phyloP scores from a whole-genome alignment of 2,113 vertebrate species.

The Malurus elegans region DNA sequence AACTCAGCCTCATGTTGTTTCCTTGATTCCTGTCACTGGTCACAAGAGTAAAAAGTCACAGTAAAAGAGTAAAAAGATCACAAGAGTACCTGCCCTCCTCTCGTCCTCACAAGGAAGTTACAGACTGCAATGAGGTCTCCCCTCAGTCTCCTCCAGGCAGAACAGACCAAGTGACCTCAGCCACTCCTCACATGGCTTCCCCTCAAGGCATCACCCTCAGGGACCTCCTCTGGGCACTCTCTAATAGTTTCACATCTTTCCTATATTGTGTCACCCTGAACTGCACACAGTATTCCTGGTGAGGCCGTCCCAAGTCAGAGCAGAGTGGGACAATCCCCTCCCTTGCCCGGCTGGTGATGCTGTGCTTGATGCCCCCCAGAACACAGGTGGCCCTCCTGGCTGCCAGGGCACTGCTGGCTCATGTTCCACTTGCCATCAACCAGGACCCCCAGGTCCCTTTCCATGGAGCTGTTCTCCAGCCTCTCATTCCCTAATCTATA shows the following conservation, averaged over 20 bases:
- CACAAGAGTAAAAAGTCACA: background rate
- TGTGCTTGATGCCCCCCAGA: background rate
- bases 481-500: background rate
- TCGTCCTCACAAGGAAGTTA: background rate
- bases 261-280: background rate
- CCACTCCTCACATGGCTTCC: accelerated
- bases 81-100: background rate
- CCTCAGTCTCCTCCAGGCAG: background rate
- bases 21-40: background rate
- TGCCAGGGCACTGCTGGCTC: background rate
- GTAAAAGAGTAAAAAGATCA: background rate
- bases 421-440: accelerated
- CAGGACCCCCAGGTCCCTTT: background rate
- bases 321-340: background rate
- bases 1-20: background rate
- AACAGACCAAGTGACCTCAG: background rate
- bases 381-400: background rate
- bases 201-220: background rate
- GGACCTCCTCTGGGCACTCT: background rate
- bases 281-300: accelerated
- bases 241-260: accelerated
- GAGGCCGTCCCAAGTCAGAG: accelerated
- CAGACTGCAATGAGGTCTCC: background rate
- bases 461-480: background rate
- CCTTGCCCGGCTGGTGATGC: accelerated